A percentile compares a stretch with the other conserved stretches of the same genome.
Conservation (phyloP, 2,113 vertebrate species). For the Lates calcarifer region DNA sequence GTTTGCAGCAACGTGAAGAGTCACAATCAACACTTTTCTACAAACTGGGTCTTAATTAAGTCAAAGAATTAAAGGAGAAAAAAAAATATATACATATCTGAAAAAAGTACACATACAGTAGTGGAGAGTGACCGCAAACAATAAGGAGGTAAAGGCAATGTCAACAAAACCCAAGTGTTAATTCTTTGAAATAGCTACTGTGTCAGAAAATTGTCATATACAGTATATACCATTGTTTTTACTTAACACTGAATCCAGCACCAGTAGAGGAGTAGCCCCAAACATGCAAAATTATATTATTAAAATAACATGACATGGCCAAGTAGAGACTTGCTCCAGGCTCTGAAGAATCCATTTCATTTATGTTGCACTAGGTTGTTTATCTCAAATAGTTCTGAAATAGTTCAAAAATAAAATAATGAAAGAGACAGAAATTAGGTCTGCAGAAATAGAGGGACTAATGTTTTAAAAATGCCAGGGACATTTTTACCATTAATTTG, state of each 20-base stretch:
- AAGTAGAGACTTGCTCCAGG: conserved; percentile 3
- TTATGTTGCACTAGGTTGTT: not conserved
- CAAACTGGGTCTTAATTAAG: not conserved
- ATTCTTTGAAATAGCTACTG: no score
- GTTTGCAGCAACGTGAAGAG: not conserved
- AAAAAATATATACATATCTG: not conserved
- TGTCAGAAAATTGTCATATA: no score
- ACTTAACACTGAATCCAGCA: no score
- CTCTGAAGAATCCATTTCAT: not conserved
- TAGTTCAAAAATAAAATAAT: not conserved
- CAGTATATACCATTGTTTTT: no score
- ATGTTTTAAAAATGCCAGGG: not conserved
- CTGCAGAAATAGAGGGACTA: not conserved
- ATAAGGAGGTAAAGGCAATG: no score
- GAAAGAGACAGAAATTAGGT: not conserved
- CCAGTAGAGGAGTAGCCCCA: no score
- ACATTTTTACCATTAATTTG: not conserved
- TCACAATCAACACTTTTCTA: not conserved
- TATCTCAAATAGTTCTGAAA: not conserved
- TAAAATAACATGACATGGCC: not conserved
- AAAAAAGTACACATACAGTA: not conserved
- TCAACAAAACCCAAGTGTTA: no score
- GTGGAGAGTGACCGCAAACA: no score
- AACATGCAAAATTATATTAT: no score
- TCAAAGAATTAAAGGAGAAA: not conserved